Evolutionary conservation across 2,888 invertebrate species (phyloP).

Genomic region (Exephanes ischioxanthus): DNA sequence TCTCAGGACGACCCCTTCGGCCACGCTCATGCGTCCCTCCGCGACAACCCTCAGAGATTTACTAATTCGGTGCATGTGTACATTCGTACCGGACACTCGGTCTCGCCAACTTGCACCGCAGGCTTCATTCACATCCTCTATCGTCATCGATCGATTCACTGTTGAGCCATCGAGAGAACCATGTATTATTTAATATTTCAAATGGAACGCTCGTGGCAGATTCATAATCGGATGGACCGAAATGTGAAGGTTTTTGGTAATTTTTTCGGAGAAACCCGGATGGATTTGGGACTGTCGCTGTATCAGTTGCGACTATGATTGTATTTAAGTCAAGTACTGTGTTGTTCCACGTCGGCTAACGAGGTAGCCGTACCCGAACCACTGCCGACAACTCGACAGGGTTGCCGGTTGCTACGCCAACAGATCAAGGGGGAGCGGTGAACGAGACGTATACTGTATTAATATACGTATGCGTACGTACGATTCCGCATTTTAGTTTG

Average conservation of each 20-base stretch:
- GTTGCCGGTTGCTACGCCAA: constrained; percentile 19
- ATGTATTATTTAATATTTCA: no score
- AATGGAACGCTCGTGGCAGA: no score
- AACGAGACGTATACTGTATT: constrained; percentile 8
- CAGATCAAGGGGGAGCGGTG: constrained; percentile 24
- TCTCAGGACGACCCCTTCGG: constrained; percentile 38
- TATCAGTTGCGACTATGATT: background rate
- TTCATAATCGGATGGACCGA: no score
- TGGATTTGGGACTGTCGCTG: background rate
- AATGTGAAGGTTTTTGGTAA: background rate
- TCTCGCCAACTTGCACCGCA: constrained; percentile 37
- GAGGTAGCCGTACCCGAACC: background rate
- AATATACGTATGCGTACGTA: constrained; percentile 9
- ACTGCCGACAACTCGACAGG: background rate
- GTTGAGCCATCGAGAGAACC: background rate
- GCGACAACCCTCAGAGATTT: constrained; percentile 57
- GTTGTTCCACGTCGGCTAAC: background rate
- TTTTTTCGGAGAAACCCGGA: background rate
- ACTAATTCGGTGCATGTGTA: constrained; percentile 33
- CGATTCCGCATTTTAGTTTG: constrained; percentile 21
- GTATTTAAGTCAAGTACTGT: background rate
- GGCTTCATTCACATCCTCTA: constrained; percentile 41
- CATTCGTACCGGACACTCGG: background rate
- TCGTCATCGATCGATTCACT: constrained; percentile 46
- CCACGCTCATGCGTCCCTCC: constrained; percentile 42